Conservation (phyloP, 2,888 invertebrate species). For the Mylabris sibirica region DNA sequence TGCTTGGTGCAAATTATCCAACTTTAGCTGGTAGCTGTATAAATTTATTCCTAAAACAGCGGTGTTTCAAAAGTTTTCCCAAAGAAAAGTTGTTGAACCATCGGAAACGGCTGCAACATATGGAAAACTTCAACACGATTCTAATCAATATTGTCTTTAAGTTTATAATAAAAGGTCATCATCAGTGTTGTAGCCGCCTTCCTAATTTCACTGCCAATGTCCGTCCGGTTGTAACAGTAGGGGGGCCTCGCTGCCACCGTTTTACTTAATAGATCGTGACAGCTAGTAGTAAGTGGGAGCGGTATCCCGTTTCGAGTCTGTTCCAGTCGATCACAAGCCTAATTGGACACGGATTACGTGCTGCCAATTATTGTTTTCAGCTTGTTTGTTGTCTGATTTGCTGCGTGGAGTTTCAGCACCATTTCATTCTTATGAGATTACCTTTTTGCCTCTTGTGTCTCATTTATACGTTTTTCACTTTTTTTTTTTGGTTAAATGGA, state of each 20-base stretch:
- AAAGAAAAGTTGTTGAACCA: constrained; percentile 49
- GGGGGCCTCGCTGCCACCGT: constrained; percentile 7
- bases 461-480: constrained; percentile 28
- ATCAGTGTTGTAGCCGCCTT: background rate
- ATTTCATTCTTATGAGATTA: constrained; percentile 46
- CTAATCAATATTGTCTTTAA: constrained; percentile 33
- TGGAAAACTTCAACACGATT: constrained; percentile 49
- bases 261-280: constrained; percentile 31
- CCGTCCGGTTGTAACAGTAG: background rate
- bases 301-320: constrained; percentile 27
- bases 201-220: background rate
- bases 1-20: constrained; percentile 42
- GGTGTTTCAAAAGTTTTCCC: constrained; percentile 41
- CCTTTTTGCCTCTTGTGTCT: constrained; percentile 33
- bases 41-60: constrained; percentile 45
- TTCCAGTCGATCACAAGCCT: constrained; percentile 43
- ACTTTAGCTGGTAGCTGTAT: constrained; percentile 43
- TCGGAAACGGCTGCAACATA: constrained; percentile 48
- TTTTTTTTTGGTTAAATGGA: constrained; percentile 8
- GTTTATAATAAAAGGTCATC: background rate
- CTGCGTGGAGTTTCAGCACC: constrained; percentile 49
- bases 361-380: constrained; percentile 52
- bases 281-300: constrained; percentile 19
- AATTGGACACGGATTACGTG: constrained; percentile 50
- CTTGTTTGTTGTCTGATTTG: constrained; percentile 50